Percentiles rank a stretch among this genome's conserved stretches.
phyloP scores from a whole-genome alignment of 2,797 vertebrate genomes.

The Lepus oiostolus region DNA sequence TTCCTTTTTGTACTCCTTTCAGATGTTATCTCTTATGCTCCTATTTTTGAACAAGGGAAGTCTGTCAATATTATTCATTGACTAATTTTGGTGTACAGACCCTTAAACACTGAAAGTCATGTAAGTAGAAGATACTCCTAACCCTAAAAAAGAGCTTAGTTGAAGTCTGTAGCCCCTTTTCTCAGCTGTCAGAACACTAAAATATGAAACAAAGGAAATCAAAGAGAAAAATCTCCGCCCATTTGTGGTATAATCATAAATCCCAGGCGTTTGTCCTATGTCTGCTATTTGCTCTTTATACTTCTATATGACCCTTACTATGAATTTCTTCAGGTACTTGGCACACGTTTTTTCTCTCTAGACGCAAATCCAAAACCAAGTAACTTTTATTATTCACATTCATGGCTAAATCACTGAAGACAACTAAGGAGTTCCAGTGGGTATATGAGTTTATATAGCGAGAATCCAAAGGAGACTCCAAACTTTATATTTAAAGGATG shows the following conservation, averaged over 20 bases:
- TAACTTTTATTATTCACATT: background rate
- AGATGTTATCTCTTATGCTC: conserved; percentile 22
- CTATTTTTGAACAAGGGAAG: conserved; percentile 37
- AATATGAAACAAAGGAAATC: conserved; percentile 18
- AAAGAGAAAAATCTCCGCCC: background rate
- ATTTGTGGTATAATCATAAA: background rate
- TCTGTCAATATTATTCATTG: conserved; percentile 20
- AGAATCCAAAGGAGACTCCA: background rate
- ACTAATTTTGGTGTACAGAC: conserved; percentile 27
- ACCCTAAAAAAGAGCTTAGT: background rate
- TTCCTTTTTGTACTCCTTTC: conserved; percentile 44
- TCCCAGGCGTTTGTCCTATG: background rate
- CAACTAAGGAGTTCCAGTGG: background rate
- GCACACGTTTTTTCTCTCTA: conserved; percentile 6
- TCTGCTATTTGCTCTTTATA: background rate
- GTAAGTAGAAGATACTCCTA: background rate
- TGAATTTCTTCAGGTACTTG: background rate
- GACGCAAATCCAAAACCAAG: conserved; percentile 24
- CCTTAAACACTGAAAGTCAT: background rate
- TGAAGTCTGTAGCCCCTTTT: background rate
- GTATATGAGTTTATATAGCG: background rate
- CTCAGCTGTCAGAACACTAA: background rate
- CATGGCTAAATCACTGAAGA: background rate
- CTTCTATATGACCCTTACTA: background rate
- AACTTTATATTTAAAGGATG: background rate